Base-by-base conservation (phyloP, 2,888 invertebrate species). In the Dexiosoma caninum region DNA sequence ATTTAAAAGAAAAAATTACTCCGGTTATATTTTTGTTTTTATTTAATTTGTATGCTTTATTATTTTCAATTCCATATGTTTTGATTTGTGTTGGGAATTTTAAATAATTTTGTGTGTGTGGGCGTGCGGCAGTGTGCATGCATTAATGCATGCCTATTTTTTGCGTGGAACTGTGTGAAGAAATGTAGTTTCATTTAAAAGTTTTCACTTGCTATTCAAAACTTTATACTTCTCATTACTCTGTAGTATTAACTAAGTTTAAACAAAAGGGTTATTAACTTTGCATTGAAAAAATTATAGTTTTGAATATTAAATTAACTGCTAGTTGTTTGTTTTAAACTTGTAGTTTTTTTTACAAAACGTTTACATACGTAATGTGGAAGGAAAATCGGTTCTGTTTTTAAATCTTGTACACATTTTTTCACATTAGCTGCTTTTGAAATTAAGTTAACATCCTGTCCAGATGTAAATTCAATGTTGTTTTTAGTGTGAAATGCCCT, bases 201-300 rank as follows among this genome's bases (percentile, higher is more conserved):
- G 35, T 2, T 23, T 37, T 46, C 42, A 16, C 9, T 75, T 53
- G 12, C 4, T 21, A 16, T 46, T 55, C 8, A 55, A 49, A 32
- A 49, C 37, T 40, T 6, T 10, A 35, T 6, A 30, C n/a, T 53
- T 37, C 40, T n/a, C n/a, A n/a, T 19, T 30, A 8, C 49, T 57
- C 19, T 53, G n/a, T 1, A 49, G 9, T n/a, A 27, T 3, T 27
- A 27, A 27, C 27, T 44, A 19, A 46, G 9, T 67, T 78, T 66
- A 37, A 62, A 49, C 23, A 40, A 53, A 9, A 69, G 64, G 78
- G 49, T 74, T 74, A 51, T 78, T 78, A 71, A 67, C 71, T 78
- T 60, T 55, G 9, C 10, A 72, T 37, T 19, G 53, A 27, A 42
- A 66, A 64, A 62, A 27, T 27, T 2, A 16, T 42, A 60, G 19